phyloP scores from a whole-genome alignment of 2,888 invertebrate genomes.

The Ophion costatus region DNA sequence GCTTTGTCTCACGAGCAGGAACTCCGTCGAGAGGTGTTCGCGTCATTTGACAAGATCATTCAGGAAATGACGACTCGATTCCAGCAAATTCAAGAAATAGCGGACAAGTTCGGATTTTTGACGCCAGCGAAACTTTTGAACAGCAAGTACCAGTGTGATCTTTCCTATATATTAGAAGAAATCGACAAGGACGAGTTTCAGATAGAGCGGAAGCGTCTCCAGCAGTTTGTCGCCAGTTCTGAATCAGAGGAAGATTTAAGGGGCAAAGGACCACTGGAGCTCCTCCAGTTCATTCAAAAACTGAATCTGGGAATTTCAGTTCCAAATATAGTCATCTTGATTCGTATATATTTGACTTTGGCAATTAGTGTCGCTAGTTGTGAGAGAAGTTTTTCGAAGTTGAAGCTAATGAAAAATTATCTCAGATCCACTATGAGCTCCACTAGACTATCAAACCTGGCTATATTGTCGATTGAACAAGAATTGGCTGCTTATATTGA shows the following conservation, averaged over 20 bases:
- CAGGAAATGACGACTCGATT: not conserved
- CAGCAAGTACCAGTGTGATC: not conserved
- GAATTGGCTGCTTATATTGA: not conserved
- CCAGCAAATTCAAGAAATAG: not conserved
- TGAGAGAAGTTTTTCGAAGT: no score
- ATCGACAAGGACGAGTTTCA: slow-evolving; percentile 6
- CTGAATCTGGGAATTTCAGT: not conserved
- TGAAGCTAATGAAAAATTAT: no score
- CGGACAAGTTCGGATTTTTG: not conserved
- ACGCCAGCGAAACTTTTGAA: not conserved
- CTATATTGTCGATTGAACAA: slow-evolving; percentile 6
- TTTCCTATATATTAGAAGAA: not conserved
- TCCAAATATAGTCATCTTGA: not conserved
- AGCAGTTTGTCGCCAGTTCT: not conserved
- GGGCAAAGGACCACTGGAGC: not conserved
- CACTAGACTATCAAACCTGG: not conserved
- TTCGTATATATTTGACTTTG: slow-evolving; percentile 10
- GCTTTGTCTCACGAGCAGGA: slow-evolving; percentile 1
- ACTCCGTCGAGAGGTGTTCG: not conserved
- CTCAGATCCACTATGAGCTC: not conserved
- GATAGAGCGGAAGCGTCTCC: not conserved
- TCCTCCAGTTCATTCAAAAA: not conserved
- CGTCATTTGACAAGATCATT: not conserved
- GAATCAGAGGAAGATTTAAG: not conserved
- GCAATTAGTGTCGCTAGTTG: not conserved